A percentile compares a stretch with the other conserved stretches of the same genome.
These are phyloP conservation scores for Anthopleura sola DNA, from an alignment of 64 coral and sea anemone genomes.

Conservation along the genomic window DNA sequence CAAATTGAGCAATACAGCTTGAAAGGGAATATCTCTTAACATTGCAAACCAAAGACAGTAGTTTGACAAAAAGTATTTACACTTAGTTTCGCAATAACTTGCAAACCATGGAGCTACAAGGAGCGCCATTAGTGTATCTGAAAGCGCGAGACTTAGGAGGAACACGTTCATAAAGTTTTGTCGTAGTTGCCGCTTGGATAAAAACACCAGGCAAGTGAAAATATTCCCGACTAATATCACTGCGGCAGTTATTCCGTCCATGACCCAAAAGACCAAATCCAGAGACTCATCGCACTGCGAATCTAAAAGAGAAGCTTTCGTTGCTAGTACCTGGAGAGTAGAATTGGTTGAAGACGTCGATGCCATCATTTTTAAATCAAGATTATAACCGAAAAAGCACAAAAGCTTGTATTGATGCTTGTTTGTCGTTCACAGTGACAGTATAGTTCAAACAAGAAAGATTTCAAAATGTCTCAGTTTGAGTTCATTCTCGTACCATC, in stretches of 20 bases:
- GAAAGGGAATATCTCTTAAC: slow-evolving; percentile 26
- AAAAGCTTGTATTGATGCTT: background rate
- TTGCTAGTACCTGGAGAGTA: background rate
- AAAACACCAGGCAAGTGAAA: slow-evolving; percentile 51
- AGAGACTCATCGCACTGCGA: slow-evolving; percentile 9
- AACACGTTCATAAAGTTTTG: slow-evolving; percentile 64
- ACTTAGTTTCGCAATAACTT: slow-evolving; percentile 49
- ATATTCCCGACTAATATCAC: slow-evolving; percentile 45
- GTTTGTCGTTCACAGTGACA: background rate
- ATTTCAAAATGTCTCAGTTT: background rate
- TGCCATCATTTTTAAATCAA: background rate
- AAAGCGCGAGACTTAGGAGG: slow-evolving; percentile 37
- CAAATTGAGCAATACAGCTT: slow-evolving; percentile 6
- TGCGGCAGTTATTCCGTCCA: slow-evolving; percentile 31
- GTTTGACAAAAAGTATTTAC: slow-evolving; percentile 8
- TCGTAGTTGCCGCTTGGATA: slow-evolving; percentile 32
- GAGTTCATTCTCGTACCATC: background rate
- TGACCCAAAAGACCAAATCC: slow-evolving; percentile 49
- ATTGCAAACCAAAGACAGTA: slow-evolving; percentile 33
- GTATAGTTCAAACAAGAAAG: background rate
- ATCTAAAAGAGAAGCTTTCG: background rate
- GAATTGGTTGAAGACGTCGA: background rate
- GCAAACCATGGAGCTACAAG: slow-evolving; percentile 55
- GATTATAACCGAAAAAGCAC: background rate
- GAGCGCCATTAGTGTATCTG: slow-evolving; percentile 43